Evolutionary conservation across 2,888 invertebrate genomes (phyloP), one percentile per base, ranked within the genome.

Genomic region (Galeruca laticollis): DNA sequence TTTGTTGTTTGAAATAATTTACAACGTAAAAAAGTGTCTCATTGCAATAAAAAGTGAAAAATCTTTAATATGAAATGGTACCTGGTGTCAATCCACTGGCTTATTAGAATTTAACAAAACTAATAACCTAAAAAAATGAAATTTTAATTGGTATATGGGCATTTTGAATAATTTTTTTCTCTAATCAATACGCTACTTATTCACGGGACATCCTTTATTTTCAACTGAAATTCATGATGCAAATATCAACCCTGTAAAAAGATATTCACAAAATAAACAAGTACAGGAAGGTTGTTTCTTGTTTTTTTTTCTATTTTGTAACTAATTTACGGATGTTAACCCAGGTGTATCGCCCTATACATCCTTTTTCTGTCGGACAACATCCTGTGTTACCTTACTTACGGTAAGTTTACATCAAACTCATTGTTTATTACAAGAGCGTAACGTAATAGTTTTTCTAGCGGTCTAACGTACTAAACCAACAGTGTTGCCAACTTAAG

Each of bases 381-480:
- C 64, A 71, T 68, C 71, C 71, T 71, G 71, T 68, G 43, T 68
- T 63, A 54, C 64, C 59, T 63, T 69, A 64, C 69, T 63, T 64
- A 63, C 52, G 52, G 52, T 62, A 47, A 63, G 52, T 64, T 54
- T 63, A 62, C 15, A 9, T n/a, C 51, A 47, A 62, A 52, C 47
- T 70, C 59, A 73, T 71, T 71, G 60, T 68, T 47, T 60, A 71
- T 71, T 63, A 68, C 73, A 71, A 64, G 54, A 67, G 68, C 73
- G 68, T 73, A 68, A 62, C 70, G 40, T 64, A 61, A 69, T 61
- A 61, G 54, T 56, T 31, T 56, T 56, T 68, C 54, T 66, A 60
- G 51, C 66, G 60, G 51, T 59, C 49, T 51, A 43, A 43, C 57
- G 40, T 20, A 35, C 21, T 35, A 66, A 60, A 60, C 15, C 3